These are phyloP conservation scores for Caretta caretta DNA, from an alignment of 2,113 vertebrate species.

Conservation along the genomic window DNA sequence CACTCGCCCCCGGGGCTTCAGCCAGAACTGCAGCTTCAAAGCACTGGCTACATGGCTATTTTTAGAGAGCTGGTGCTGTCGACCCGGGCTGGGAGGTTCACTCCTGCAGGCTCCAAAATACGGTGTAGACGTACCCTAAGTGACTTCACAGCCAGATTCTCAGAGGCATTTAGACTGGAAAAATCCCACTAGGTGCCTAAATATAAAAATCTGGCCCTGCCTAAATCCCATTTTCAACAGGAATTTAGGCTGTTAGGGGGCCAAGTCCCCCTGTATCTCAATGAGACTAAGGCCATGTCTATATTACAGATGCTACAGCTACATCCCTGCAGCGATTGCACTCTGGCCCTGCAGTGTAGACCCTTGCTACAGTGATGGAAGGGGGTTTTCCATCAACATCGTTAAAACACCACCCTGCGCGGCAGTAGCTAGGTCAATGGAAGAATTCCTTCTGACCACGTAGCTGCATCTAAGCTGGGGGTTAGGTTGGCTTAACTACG, in stretches of 20 bases:
- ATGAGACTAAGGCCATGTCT: not conserved
- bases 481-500: not conserved
- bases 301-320: not conserved
- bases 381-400: not conserved
- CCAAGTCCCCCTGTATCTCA: not conserved
- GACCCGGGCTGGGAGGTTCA: not conserved
- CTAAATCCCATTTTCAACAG: not conserved
- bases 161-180: not conserved
- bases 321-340: not conserved
- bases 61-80: not conserved
- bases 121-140: not conserved
- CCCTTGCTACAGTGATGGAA: not conserved
- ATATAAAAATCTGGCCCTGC: not conserved
- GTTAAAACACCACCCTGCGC: not conserved
- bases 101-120: not conserved
- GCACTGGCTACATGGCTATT: not conserved
- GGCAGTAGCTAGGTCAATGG: not conserved
- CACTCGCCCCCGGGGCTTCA: too few relatives aligned
- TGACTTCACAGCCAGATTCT: not conserved
- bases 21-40: not conserved
- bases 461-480: not conserved
- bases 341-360: not conserved
- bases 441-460: not conserved
- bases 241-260: not conserved
- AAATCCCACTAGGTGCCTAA: not conserved